Conservation (phyloP, 1,140 invertebrate species). For the Drosophila cardini region DNA sequence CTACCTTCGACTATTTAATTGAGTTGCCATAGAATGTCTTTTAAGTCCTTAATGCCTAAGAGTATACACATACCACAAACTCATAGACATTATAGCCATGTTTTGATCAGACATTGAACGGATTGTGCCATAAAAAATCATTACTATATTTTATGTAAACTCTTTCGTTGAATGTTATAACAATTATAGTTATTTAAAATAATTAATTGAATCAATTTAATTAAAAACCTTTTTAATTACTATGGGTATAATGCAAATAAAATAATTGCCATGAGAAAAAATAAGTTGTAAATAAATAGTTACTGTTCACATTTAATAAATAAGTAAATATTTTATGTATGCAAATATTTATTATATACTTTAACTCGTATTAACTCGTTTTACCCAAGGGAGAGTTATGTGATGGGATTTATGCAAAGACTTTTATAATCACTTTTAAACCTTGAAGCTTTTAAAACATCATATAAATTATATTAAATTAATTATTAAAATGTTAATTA, state of each 20-base stretch:
- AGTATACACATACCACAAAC: not conserved
- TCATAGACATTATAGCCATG: too few relatives aligned
- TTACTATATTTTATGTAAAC: too few relatives aligned
- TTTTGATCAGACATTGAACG: not conserved
- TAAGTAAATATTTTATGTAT: not conserved
- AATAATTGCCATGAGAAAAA: too few relatives aligned
- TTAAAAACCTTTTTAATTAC: not conserved
- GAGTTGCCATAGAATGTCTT: constrained; percentile 39
- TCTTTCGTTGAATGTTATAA: not conserved
- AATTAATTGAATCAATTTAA: not conserved
- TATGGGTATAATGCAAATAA: too few relatives aligned
- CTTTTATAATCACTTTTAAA: too few relatives aligned
- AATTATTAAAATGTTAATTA: too few relatives aligned
- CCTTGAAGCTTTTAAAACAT: too few relatives aligned
- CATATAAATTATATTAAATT: too few relatives aligned
- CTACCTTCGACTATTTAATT: constrained; percentile 74
- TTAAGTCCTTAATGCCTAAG: not conserved
- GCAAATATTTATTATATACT: not conserved
- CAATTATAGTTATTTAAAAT: not conserved
- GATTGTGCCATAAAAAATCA: too few relatives aligned
- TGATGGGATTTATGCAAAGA: too few relatives aligned
- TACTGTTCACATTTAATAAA: not conserved
- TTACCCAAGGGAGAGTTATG: not conserved
- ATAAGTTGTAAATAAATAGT: not conserved
- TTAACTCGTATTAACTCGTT: too few relatives aligned